These are phyloP conservation scores for Zosterops japonicus DNA, from an alignment of 2,113 vertebrate species.

Conservation along the genomic window DNA sequence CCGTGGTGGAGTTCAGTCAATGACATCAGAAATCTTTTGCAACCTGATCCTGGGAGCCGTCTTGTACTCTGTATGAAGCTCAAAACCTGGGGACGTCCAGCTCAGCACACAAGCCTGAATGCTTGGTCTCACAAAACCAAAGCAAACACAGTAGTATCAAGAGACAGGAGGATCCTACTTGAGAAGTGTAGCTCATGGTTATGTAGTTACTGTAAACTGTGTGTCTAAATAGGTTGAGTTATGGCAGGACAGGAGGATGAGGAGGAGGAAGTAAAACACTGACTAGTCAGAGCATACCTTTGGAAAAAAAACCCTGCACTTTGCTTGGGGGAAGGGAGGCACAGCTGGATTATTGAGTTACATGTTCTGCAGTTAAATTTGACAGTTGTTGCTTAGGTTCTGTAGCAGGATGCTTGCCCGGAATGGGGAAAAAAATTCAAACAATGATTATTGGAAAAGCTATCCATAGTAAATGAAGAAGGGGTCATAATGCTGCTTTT, in stretches of 20 bases:
- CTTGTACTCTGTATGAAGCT: neutral
- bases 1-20: neutral
- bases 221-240: neutral
- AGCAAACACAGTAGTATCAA: accelerated
- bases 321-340: accelerated
- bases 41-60: neutral
- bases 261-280: neutral
- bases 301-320: neutral
- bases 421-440: neutral
- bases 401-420: neutral
- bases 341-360: neutral
- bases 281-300: neutral
- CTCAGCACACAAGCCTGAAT: neutral
- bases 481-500: neutral
- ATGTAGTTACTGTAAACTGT: neutral
- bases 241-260: neutral
- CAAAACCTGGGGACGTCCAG: neutral
- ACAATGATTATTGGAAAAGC: neutral
- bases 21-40: neutral
- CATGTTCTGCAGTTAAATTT: neutral
- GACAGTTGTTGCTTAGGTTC: neutral
- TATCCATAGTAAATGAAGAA: neutral
- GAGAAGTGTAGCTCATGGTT: neutral
- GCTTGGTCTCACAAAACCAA: neutral
- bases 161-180: neutral